Evolutionary conservation across 2,113 vertebrate species (phyloP).

Genomic region (Cettia cetti): DNA sequence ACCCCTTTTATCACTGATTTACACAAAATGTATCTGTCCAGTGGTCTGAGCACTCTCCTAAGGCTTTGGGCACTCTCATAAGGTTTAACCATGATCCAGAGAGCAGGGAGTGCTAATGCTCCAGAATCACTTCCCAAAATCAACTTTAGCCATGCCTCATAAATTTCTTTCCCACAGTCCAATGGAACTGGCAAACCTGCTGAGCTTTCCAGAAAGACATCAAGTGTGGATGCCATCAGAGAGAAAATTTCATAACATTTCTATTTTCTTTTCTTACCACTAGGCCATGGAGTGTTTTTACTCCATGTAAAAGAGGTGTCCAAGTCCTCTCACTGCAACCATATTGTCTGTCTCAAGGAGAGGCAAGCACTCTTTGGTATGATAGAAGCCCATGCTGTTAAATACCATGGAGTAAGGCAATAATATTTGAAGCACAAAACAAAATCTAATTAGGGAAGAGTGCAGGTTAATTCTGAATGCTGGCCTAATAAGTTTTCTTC

Average conservation of each 20-base stretch:
- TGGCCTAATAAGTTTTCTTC: not conserved
- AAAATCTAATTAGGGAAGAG: not conserved
- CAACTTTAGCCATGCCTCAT: not conserved
- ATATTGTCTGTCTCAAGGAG: not conserved
- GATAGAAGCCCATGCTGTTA: not conserved
- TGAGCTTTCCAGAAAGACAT: not conserved
- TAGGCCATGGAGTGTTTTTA: rapidly evolving
- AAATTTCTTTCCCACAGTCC: not conserved
- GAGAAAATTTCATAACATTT: not conserved
- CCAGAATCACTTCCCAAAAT: not conserved
- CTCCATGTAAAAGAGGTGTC: not conserved
- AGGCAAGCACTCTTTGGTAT: not conserved
- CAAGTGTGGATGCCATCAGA: not conserved
- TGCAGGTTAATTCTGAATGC: not conserved
- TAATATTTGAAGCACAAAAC: not conserved
- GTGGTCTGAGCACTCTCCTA: not conserved
- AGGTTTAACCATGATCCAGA: not conserved
- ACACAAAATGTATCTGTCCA: not conserved
- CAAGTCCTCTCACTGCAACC: not conserved
- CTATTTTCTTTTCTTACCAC: not conserved
- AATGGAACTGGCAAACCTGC: not conserved
- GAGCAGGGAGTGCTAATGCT: not conserved
- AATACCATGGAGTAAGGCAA: not conserved
- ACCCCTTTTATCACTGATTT: not conserved
- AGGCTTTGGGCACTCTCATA: rapidly evolving